These are phyloP conservation scores for Pristionchus mayeri DNA, from an alignment of 2,888 invertebrate species.

Conservation along the genomic window DNA sequence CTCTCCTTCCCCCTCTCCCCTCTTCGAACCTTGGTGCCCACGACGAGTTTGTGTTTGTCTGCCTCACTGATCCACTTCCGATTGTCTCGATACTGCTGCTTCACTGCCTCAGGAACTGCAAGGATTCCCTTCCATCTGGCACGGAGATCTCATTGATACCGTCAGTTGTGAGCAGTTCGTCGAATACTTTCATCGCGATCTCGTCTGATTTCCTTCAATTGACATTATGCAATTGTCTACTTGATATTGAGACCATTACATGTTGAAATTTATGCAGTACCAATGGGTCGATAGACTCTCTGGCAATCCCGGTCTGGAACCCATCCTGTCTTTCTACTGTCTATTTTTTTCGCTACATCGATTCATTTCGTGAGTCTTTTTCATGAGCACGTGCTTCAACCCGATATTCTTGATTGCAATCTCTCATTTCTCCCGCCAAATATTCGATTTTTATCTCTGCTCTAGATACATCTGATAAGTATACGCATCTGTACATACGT, in stretches of 20 bases:
- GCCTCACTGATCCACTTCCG: constrained; percentile 81
- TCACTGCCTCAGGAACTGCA: constrained; percentile 78
- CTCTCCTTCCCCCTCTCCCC: constrained; percentile 78
- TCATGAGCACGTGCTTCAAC: too few relatives aligned
- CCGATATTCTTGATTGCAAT: too few relatives aligned
- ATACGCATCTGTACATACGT: too few relatives aligned
- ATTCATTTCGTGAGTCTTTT: too few relatives aligned
- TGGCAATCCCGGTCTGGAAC: too few relatives aligned
- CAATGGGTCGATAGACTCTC: too few relatives aligned
- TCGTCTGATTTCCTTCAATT: constrained; percentile 78
- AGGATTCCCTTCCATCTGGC: background rate
- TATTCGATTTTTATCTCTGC: too few relatives aligned
- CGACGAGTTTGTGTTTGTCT: constrained; percentile 80
- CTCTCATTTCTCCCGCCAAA: too few relatives aligned
- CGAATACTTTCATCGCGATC: constrained; percentile 79
- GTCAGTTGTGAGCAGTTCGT: constrained; percentile 74
- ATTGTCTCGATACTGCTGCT: constrained; percentile 81
- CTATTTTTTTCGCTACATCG: too few relatives aligned
- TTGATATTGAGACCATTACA: background rate
- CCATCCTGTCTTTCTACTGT: too few relatives aligned
- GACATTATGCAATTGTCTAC: background rate
- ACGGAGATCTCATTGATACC: constrained; percentile 51
- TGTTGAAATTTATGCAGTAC: too few relatives aligned
- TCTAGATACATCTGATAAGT: too few relatives aligned
- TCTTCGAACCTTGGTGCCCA: constrained; percentile 63